Conservation (phyloP, 2,888 invertebrate genomes). For the Phasia obesa region DNA sequence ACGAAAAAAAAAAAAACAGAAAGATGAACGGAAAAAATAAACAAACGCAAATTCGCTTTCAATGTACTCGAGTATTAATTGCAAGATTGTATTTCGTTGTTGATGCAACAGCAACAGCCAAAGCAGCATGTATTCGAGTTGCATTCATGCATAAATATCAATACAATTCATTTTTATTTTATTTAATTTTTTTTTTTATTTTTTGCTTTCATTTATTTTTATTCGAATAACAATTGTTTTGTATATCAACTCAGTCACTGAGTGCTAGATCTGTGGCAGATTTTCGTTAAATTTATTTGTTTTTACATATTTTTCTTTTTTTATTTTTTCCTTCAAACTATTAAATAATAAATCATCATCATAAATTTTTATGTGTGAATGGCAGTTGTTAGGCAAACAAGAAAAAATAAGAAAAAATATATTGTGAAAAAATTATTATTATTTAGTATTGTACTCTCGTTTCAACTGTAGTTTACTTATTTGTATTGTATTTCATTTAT, state of each 20-base stretch:
- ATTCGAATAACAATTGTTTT: constrained; percentile 51
- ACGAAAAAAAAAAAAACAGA: background rate
- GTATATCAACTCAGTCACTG: constrained; percentile 4
- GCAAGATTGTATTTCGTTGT: constrained; percentile 55
- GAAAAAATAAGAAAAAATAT: too few relatives aligned
- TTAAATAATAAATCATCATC: constrained; percentile 71
- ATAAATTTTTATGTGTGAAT: constrained; percentile 71
- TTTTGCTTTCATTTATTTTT: background rate
- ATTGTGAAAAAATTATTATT: constrained; percentile 38
- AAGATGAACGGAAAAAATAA: constrained; percentile 2
- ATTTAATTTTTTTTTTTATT: background rate
- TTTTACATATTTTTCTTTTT: constrained; percentile 15
- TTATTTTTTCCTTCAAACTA: constrained; percentile 50
- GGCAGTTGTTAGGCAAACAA: constrained; percentile 53
- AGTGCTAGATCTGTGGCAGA: constrained; percentile 43
- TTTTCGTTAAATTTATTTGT: constrained; percentile 46
- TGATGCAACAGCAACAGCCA: constrained; percentile 56
- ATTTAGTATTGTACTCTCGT: constrained; percentile 49
- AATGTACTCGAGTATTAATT: constrained; percentile 51
- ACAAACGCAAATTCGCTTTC: constrained; percentile 51
- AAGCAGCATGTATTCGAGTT: constrained; percentile 19
- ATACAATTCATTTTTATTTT: constrained; percentile 25
- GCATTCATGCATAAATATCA: constrained; percentile 59
- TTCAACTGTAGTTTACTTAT: constrained; percentile 30
- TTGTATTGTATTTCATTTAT: constrained; percentile 34